phyloP scores from a whole-genome alignment of 2,888 invertebrate species.

The Megalurothrips usitatus region DNA sequence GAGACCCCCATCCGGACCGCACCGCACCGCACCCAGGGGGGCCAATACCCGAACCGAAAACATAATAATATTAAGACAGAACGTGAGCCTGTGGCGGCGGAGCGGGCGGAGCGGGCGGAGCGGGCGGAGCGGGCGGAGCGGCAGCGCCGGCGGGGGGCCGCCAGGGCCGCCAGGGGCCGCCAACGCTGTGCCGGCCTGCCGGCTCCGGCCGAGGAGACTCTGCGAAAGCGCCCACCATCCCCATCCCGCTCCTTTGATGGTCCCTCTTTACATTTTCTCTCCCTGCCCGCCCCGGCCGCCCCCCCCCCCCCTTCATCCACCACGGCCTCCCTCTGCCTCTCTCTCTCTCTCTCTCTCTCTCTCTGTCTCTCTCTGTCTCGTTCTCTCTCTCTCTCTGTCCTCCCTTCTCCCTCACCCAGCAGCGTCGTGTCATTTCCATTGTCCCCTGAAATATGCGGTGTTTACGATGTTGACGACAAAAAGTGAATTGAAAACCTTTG shows the following conservation, averaged over 20 bases:
- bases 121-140: neutral
- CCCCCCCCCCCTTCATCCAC: neutral
- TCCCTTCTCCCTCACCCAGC: neutral
- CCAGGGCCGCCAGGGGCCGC: neutral
- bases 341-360: too few species aligned
- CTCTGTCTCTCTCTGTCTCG: too few species aligned
- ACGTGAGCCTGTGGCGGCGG: neutral
- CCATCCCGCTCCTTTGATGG: neutral
- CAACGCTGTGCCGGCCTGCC: too few species aligned
- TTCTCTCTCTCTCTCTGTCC: neutral
- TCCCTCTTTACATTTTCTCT: conserved; percentile 11
- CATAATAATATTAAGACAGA: neutral
- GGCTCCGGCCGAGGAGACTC: neutral
- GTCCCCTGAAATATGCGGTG: conserved; percentile 21
- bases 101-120: neutral
- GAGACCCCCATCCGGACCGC: too few species aligned
- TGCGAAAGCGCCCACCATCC: neutral
- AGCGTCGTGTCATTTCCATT: neutral
- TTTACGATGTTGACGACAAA: conserved; percentile 25
- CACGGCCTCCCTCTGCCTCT: neutral
- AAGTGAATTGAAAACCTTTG: conserved; percentile 21
- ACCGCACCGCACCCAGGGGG: too few species aligned
- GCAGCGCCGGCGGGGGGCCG: neutral
- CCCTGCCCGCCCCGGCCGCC: neutral
- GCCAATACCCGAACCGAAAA: too few species aligned